Conservation (phyloP, 1,140 invertebrate species). For the Leptoteleia sp. region DNA sequence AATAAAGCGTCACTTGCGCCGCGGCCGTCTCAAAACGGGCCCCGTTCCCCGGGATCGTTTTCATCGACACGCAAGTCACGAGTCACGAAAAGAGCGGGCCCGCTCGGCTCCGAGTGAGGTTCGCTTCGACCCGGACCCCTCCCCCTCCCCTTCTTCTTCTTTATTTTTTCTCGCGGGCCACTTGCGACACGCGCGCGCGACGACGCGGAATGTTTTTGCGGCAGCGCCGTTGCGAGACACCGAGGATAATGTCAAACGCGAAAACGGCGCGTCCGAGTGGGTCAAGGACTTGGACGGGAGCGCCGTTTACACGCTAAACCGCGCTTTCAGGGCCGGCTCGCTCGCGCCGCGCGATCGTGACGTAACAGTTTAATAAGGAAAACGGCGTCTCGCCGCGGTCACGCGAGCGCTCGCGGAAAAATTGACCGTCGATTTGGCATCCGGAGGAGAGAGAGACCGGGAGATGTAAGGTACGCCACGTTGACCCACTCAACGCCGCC, state of each 20-base stretch:
- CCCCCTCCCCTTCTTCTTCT: too few species aligned
- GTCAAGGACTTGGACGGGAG: constrained; percentile 72
- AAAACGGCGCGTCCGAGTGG: constrained; percentile 66
- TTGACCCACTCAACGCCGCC: constrained; percentile 52
- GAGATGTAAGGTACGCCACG: too few species aligned
- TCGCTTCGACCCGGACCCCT: too few species aligned
- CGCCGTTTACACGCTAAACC: constrained; percentile 44
- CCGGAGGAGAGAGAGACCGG: neutral
- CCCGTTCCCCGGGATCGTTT: constrained; percentile 49
- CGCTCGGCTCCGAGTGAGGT: too few species aligned
- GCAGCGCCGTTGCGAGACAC: constrained; percentile 35
- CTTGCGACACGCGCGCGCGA: constrained; percentile 35
- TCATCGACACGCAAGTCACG: constrained; percentile 68
- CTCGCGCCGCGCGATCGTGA: constrained; percentile 23
- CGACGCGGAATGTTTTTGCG: constrained; percentile 17
- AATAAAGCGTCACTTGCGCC: constrained; percentile 61
- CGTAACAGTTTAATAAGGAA: constrained; percentile 38
- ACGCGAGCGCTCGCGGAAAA: constrained; percentile 9
- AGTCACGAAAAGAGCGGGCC: constrained; percentile 63
- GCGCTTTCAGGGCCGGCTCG: constrained; percentile 23
- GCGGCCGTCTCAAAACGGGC: constrained; percentile 30
- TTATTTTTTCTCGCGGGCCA: constrained; percentile 49
- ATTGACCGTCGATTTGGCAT: neutral
- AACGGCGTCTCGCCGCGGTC: constrained; percentile 12
- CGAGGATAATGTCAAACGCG: constrained; percentile 54